Evolutionary conservation across 2,797 vertebrate genomes (phyloP).

Genomic region (Scolopax bukidnonensis): DNA sequence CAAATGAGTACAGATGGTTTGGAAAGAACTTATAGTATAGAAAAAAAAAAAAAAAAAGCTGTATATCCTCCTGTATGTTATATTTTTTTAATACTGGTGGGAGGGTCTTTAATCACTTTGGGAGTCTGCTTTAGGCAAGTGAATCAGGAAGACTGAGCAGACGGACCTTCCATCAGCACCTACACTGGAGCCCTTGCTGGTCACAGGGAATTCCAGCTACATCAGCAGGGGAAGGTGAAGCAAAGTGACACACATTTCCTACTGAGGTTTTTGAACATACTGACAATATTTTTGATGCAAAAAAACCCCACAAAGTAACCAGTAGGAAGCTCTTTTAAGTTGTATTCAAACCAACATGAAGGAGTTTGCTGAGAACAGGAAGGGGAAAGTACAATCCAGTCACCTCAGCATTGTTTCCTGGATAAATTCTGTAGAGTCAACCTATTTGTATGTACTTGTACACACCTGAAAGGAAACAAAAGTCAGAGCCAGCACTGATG

Average conservation of each 20-base stretch:
- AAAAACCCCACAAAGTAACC: background rate
- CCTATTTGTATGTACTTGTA: background rate
- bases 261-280: background rate
- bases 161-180: accelerated
- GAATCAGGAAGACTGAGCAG: background rate
- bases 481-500: background rate
- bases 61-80: background rate
- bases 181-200: too few relatives aligned
- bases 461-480: background rate
- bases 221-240: background rate
- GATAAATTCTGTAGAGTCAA: background rate
- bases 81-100: background rate
- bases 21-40: background rate
- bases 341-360: background rate
- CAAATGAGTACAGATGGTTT: background rate
- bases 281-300: background rate
- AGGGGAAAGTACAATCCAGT: background rate
- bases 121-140: background rate
- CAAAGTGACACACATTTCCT: background rate
- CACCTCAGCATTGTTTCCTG: background rate
- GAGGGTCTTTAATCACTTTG: background rate
- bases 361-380: background rate
- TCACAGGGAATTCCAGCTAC: background rate
- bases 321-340: background rate
- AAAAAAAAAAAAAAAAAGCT: background rate